phyloP scores from a whole-genome alignment of 2,113 vertebrate species.

The Ophthalmotilapia sp. region DNA sequence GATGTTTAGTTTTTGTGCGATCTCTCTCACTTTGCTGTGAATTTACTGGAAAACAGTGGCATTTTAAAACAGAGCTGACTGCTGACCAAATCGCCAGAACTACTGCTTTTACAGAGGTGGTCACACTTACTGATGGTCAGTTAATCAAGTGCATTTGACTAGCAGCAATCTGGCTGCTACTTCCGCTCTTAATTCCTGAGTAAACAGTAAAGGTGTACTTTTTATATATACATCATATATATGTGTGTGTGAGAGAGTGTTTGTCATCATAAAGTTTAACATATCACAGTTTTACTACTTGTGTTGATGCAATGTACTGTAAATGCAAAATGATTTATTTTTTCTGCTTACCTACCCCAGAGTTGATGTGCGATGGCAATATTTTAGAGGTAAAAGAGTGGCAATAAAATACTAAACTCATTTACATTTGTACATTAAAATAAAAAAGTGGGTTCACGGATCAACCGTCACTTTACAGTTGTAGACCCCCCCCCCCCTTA shows the following conservation, averaged over 20 bases:
- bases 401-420: conserved; percentile 17
- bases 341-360: background rate
- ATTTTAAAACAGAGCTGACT: background rate
- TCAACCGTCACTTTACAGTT: conserved; percentile 40
- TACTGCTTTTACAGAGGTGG: background rate
- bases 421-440: conserved; percentile 48
- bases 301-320: background rate
- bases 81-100: background rate
- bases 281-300: background rate
- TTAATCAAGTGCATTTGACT: background rate
- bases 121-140: background rate
- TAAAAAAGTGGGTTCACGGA: conserved; percentile 26
- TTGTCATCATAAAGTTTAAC: background rate
- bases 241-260: background rate
- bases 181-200: background rate
- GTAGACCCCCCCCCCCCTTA: background rate
- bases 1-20: background rate
- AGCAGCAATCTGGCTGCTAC: background rate
- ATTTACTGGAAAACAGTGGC: background rate
- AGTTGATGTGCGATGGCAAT: background rate
- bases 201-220: background rate
- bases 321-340: background rate
- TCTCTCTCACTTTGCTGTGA: background rate
- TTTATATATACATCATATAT: background rate
- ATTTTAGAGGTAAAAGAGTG: conserved; percentile 11